Conservation (phyloP, 53 echinoderm and acorn worm species). For the Glandiceps talaboti region DNA sequence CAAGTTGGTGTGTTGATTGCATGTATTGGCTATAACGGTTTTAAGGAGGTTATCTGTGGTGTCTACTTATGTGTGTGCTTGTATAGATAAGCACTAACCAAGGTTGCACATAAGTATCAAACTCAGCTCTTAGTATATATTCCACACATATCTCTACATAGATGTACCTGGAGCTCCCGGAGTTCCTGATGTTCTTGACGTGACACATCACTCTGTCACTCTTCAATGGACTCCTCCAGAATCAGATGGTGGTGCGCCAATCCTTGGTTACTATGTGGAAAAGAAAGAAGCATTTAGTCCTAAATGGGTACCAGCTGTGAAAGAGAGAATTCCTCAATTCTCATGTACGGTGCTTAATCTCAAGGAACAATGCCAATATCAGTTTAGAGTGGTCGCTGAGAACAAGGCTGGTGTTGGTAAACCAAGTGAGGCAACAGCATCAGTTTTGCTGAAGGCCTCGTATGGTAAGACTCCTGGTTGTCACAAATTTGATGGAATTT, state of each 20-base stretch:
- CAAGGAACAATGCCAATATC: not conserved
- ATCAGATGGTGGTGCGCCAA: not conserved
- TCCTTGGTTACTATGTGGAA: not conserved
- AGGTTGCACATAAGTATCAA: too few relatives aligned
- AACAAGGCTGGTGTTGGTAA: not conserved
- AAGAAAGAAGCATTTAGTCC: not conserved
- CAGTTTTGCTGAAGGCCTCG: conserved; percentile 69
- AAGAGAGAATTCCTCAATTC: not conserved
- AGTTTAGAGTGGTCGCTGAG: not conserved
- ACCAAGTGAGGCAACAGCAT: not conserved
- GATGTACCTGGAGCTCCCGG: conserved; percentile 10
- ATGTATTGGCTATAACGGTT: too few relatives aligned
- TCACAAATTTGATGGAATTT: too few relatives aligned
- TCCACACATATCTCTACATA: too few relatives aligned
- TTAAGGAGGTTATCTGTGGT: too few relatives aligned
- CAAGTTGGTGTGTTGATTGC: too few relatives aligned
- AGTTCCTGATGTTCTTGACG: not conserved
- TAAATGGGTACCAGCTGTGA: not conserved
- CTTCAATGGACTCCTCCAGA: not conserved
- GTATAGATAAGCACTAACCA: too few relatives aligned
- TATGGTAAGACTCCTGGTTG: conserved; percentile 49
- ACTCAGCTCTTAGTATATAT: too few relatives aligned
- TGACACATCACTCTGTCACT: not conserved
- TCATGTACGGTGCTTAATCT: not conserved
- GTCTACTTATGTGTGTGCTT: too few relatives aligned